Evolutionary conservation across 2,113 vertebrate species (phyloP), one percentile per base, ranked within the genome.

Genomic region (Nycticebus coucang): DNA sequence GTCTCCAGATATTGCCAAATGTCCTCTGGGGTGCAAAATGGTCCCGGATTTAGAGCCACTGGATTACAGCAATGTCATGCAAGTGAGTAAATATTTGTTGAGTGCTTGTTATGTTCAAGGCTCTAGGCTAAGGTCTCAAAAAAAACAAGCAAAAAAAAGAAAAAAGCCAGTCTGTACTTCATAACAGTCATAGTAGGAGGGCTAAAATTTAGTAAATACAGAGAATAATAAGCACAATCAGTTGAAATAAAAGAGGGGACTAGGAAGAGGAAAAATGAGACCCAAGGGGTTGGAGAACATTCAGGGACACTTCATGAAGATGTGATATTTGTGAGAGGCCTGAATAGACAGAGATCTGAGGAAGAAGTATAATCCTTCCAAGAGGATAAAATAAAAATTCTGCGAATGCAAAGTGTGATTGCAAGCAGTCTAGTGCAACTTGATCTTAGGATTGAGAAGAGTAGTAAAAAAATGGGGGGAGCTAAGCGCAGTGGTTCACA

Each of bases 1-100:
- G 21, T 87, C 87, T 93, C 60, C 41, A 97, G 85, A 71, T 21
- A n/a, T 72, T 89, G 69, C 17, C 60, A 94, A 4, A 64, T 83
- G 45, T 24, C 5, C 24, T 41, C 30, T 24, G 24, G 26, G 50
- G 55, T 30, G 5, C n/a, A 78, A 77, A 90, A 30, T 21, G 0
- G 0, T 17, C 26, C 28, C 24, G 5, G 24, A 10, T 69, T 84
- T 72, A 91, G 72, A 81, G 87, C 28, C 53, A 50, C 71, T 60
- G 37, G 57, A 13, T 74, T 83, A 89, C 30, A 14, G 50, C 9
- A 75, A 78, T 68, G 33, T 35, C 50, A 41, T 37, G 78, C 21
- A 88, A 89, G 50, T 71, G 41, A 66, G 68, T 64, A 95, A 82
- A 71, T 90, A 68, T 57, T 81, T 91, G 87, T 55, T 4, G 60